A percentile compares a stretch with the other conserved stretches of the same genome.
These are phyloP conservation scores for Berghia stephanieae DNA, from an alignment of 1,140 invertebrate species.

Conservation along the genomic window DNA sequence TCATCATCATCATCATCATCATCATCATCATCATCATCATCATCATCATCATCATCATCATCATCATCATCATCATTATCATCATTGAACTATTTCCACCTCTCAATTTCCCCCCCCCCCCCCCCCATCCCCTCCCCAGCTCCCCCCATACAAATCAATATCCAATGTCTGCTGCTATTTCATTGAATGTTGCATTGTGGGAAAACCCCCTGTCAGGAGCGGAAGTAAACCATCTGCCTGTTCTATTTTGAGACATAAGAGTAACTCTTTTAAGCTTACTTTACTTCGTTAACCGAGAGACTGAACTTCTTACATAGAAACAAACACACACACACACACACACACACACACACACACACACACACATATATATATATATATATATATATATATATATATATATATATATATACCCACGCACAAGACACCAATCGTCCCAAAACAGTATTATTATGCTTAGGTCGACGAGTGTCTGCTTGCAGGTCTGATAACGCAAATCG, in stretches of 20 bases:
- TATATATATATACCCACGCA: not conserved
- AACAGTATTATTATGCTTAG: not conserved
- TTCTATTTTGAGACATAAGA: too few species aligned
- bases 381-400: not conserved
- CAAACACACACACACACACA: conserved; percentile 10
- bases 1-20: conserved; percentile 35
- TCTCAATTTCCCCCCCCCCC: too few species aligned
- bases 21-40: conserved; percentile 33
- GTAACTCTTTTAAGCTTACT: too few species aligned
- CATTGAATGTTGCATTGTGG: not conserved
- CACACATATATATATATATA: conserved; percentile 10
- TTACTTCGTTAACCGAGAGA: too few species aligned
- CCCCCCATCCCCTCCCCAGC: too few species aligned
- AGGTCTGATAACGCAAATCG: too few species aligned
- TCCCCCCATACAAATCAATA: too few species aligned
- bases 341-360: conserved; percentile 19
- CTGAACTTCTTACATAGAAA: not conserved
- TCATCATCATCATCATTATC: not conserved
- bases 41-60: conserved; percentile 36
- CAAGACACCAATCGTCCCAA: not conserved
- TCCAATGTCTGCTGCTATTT: too few species aligned
- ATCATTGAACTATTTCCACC: too few species aligned
- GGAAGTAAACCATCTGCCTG: not conserved
- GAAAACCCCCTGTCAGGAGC: not conserved
- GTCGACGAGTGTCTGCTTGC: not conserved